Percentiles rank a stretch among this genome's conserved stretches.
phyloP scores from a whole-genome alignment of 2,113 vertebrate genomes.

The Petromus typicus region DNA sequence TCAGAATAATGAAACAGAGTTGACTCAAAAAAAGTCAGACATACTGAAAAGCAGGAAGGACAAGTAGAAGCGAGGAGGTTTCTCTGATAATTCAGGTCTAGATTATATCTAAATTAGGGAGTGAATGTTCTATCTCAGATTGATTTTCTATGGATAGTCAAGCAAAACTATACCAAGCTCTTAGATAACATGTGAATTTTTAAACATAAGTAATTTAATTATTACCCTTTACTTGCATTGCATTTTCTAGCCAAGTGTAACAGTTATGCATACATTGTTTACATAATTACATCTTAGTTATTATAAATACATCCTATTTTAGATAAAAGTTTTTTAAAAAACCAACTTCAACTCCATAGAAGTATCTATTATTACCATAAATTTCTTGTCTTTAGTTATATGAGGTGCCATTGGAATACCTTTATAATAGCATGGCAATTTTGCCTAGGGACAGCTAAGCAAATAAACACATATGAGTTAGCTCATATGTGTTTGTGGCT shows the following conservation, averaged over 20 bases:
- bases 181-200: neutral
- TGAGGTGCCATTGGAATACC: neutral
- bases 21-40: neutral
- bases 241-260: neutral
- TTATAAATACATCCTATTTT: neutral
- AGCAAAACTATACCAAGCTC: neutral
- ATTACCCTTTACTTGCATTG: neutral
- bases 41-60: neutral
- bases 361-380: neutral
- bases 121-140: neutral
- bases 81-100: neutral
- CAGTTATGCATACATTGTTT: neutral
- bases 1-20: neutral
- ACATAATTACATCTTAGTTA: neutral
- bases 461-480: neutral
- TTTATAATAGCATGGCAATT: neutral
- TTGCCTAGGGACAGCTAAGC: neutral
- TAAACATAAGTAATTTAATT: neutral
- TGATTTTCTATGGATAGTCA: neutral
- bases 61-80: neutral
- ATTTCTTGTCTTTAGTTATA: neutral
- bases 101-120: neutral
- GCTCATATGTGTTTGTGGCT: neutral
- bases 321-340: slow-evolving; percentile 5
- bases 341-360: neutral